A percentile compares a stretch with the other conserved stretches of the same genome.
These are phyloP conservation scores for Danionella dracula DNA, from an alignment of 2,797 vertebrate genomes.

Conservation along the genomic window DNA sequence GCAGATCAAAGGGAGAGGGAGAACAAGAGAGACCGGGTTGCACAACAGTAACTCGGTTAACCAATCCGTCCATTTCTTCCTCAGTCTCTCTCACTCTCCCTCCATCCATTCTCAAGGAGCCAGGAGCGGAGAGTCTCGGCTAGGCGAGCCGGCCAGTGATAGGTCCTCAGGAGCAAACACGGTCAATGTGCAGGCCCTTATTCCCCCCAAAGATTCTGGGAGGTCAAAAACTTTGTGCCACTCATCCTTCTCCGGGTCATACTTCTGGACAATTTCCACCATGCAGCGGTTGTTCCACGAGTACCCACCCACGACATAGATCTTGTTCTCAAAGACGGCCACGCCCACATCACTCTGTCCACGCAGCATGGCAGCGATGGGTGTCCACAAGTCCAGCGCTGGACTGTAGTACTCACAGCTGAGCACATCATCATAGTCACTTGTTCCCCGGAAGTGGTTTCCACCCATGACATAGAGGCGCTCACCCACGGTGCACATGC, in stretches of 20 bases:
- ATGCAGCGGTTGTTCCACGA: constrained; percentile 99
- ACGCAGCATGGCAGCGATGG: constrained; percentile 92
- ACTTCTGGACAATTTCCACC: constrained; percentile 99
- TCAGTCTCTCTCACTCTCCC: constrained; percentile 46
- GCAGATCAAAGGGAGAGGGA: constrained; percentile 35
- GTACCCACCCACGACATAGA: constrained; percentile 97
- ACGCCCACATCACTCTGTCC: constrained; percentile 97
- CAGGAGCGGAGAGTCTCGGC: constrained; percentile 91
- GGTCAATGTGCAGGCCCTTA: constrained; percentile 94
- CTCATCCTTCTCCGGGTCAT: constrained; percentile 95
- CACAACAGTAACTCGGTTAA: constrained; percentile 8
- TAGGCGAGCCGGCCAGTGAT: constrained; percentile 77
- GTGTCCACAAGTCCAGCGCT: constrained; percentile 92
- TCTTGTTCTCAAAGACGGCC: constrained; percentile 94
- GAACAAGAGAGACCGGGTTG: background rate
- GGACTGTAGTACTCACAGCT: constrained; percentile 98
- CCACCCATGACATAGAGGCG: constrained; percentile 96
- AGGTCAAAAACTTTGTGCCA: constrained; percentile 99
- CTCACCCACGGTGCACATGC: constrained; percentile 97
- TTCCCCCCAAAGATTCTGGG: constrained; percentile 93
- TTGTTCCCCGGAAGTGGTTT: constrained; percentile 95
- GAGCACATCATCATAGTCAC: constrained; percentile 96
- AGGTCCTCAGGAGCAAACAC: constrained; percentile 93
- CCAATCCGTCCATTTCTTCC: constrained; percentile 35
- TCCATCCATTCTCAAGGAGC: constrained; percentile 77